These are phyloP conservation scores for Ceratosolen solmsi DNA, from an alignment of 1,140 invertebrate species.

Conservation along the genomic window DNA sequence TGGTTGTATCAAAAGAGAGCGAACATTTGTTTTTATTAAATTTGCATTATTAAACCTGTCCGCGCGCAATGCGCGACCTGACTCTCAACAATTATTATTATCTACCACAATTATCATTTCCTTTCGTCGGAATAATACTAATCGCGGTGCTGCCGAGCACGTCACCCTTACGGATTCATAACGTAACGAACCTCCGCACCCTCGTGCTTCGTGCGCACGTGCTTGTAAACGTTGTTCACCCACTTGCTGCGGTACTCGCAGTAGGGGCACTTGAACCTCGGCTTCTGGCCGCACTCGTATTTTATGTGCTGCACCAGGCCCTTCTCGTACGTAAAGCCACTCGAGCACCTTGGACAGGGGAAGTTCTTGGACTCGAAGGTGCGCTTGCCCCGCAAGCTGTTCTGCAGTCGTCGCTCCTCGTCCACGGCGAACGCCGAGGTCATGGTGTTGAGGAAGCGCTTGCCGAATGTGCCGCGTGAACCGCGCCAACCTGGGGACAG, in stretches of 20 bases:
- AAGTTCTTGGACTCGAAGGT: neutral
- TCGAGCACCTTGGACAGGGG: conserved; percentile 74
- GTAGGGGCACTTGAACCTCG: conserved; percentile 61
- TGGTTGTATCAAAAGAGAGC: too few relatives aligned
- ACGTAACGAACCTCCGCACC: conserved; percentile 4
- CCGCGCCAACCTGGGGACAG: conserved; percentile 1
- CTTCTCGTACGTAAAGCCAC: conserved; percentile 68
- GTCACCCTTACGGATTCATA: neutral
- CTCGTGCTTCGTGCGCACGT: conserved; percentile 21
- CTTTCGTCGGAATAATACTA: too few relatives aligned
- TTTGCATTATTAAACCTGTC: too few relatives aligned
- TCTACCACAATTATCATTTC: too few relatives aligned
- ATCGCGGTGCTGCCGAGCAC: too few relatives aligned
- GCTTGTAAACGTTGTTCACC: conserved; percentile 27
- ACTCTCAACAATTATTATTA: too few relatives aligned
- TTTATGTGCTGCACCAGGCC: conserved; percentile 1
- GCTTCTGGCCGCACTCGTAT: conserved; percentile 29
- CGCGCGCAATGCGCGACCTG: too few relatives aligned
- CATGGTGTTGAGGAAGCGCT: neutral
- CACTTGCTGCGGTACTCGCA: conserved; percentile 62
- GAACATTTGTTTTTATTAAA: too few relatives aligned
- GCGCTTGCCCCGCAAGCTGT: neutral
- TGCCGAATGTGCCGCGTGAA: neutral
- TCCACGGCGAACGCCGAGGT: too few relatives aligned
- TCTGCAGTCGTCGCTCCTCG: neutral